Base-by-base conservation (phyloP, 2,888 invertebrate genomes). In the Drosophila ezoana region DNA sequence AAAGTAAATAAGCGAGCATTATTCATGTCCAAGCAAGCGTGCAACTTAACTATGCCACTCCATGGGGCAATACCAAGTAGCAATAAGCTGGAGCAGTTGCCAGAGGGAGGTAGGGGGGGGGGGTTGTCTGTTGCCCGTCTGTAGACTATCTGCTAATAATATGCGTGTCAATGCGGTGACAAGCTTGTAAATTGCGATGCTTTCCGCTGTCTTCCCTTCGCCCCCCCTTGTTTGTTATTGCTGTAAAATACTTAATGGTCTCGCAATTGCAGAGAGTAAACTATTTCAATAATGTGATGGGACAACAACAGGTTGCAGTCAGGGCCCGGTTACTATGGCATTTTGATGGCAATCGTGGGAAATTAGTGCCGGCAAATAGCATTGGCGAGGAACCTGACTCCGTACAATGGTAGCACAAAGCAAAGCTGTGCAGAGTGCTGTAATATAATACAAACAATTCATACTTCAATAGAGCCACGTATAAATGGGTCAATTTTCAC, bases 1-100 rank as follows among this genome's bases (percentile, higher is more conserved):
- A 69, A 84, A 63, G 69, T 64, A 87, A 89, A 81, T 74, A 87
- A 68, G 65, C 70, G 59, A 59, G 59, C 65, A 87, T 89, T 87
- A 84, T 83, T 84, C 68, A 66, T 75, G 87, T 68, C 57, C 89
- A 77, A 53, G 67, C 87, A 83, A 67, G 81, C 87, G 78, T 72
- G 61, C 62, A 74, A 72, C 78, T 73, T 62, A 58, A 67, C 61
- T 52, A 49, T 48, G 45, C 45, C 66, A 45, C 60, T 58, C 43
- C 60, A 57, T 23, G 44, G 32, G 32, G 41, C 51, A 59, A 38
- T 33, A 53, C 9, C 38, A 53, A 56, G 41, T 18, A 33, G 41
- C 13, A 52, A 40, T 4, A 6, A 10, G 10, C 32, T 16, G 28
- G 2, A 8, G 32, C 9, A n/a, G 16, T 13, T 11, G 5, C 11